These are phyloP conservation scores for Andrena flavipes DNA, from an alignment of 2,888 invertebrate genomes.

Conservation along the genomic window DNA sequence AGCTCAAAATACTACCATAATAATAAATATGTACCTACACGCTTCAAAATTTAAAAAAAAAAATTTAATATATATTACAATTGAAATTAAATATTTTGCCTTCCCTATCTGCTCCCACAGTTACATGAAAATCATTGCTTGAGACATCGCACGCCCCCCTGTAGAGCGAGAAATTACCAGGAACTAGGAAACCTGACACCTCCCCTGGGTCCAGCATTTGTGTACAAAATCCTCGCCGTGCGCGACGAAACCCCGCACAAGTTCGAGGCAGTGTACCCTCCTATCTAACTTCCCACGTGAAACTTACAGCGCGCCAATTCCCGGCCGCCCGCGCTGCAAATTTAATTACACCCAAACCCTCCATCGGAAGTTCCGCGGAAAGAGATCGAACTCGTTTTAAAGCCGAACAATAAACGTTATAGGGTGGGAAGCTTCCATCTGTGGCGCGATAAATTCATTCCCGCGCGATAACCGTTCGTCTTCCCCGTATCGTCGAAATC, in stretches of 20 bases:
- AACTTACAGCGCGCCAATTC: constrained; percentile 4
- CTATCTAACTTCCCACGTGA: constrained; percentile 12
- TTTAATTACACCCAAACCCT: constrained; percentile 4
- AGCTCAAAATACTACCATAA: no score
- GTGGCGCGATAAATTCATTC: constrained; percentile 4
- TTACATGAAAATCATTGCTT: no score
- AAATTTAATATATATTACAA: no score
- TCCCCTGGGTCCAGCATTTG: not conserved
- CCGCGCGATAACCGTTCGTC: constrained; percentile 18
- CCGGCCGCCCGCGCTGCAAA: constrained; percentile 5
- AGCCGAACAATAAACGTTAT: not conserved
- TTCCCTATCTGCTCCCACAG: no score
- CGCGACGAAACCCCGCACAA: not conserved
- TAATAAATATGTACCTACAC: no score
- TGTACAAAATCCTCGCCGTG: not conserved
- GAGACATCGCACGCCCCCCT: no score
- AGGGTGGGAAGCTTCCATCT: not conserved
- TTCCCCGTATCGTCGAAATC: not conserved
- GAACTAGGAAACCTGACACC: not conserved
- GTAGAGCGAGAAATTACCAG: not conserved
- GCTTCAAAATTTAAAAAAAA: no score
- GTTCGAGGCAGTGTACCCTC: not conserved
- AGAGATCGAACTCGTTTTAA: not conserved
- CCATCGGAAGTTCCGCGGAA: not conserved
- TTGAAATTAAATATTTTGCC: no score